Percentiles rank a stretch among this genome's conserved stretches.
Conservation (phyloP, 30 jellyfish, hydroid and myxozoan genomes). For the Turritopsis rubra region DNA sequence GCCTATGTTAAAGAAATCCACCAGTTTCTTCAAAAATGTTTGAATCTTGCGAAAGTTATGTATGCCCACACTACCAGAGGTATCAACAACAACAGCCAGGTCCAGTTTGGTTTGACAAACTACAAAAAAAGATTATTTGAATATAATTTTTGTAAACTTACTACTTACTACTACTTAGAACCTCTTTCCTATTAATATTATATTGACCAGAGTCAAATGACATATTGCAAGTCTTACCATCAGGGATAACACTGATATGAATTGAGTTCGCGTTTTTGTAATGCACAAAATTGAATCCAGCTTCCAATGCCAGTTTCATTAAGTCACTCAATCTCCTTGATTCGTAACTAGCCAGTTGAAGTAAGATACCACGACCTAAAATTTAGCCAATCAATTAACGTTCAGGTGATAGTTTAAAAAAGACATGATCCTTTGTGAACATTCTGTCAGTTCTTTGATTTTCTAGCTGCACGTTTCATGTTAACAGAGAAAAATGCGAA, state of each 20-base stretch:
- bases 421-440: background rate
- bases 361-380: conserved; percentile 66
- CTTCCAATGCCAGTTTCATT: conserved; percentile 53
- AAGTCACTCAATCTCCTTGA: conserved; percentile 38
- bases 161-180: background rate
- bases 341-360: conserved; percentile 38
- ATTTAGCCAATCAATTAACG: background rate
- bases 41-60: conserved; percentile 49
- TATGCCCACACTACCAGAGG: conserved; percentile 91
- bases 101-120: conserved; percentile 95
- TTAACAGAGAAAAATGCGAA: too few relatives aligned
- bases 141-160: too few relatives aligned
- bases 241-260: conserved; percentile 86
- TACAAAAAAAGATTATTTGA: conserved; percentile 13
- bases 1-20: conserved; percentile 83
- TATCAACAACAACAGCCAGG: conserved; percentile 78
- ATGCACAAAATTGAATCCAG: conserved; percentile 94
- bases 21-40: conserved; percentile 49
- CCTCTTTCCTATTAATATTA: background rate
- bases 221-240: conserved; percentile 54
- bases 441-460: too few relatives aligned
- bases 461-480: too few relatives aligned
- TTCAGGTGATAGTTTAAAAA: background rate
- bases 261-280: conserved; percentile 37
- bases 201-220: background rate